Evolutionary conservation across 2,113 vertebrate genomes (phyloP).

Genomic region (Nettapus auritus): DNA sequence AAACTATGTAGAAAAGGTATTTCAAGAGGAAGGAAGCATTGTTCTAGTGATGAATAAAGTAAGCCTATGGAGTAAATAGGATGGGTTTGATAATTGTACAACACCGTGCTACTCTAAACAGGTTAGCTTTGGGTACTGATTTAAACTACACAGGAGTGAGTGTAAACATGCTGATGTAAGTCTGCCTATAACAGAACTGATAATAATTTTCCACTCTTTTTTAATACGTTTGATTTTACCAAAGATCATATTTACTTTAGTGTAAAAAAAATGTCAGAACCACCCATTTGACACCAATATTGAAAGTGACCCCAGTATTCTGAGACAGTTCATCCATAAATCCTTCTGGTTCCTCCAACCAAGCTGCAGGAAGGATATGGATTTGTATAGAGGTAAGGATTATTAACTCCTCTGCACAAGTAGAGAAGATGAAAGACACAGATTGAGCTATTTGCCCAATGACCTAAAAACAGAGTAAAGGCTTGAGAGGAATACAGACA

Average conservation of each 20-base stretch:
- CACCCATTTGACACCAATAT: not conserved
- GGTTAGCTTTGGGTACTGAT: not conserved
- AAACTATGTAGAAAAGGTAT: not conserved
- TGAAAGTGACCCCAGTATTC: not conserved
- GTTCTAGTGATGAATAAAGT: not conserved
- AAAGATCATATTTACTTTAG: not conserved
- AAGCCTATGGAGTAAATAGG: not conserved
- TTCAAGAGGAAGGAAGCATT: not conserved
- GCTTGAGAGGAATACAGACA: not conserved
- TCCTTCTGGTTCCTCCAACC: not conserved
- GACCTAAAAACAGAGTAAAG: not conserved
- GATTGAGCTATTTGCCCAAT: not conserved
- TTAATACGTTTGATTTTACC: not conserved
- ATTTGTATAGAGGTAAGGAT: not conserved
- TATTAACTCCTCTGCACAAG: not conserved
- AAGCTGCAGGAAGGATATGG: not conserved
- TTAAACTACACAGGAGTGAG: not conserved
- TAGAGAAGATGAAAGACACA: not conserved
- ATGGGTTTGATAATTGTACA: not conserved
- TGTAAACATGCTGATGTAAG: not conserved
- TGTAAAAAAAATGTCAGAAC: not conserved
- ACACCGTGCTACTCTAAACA: fast-evolving
- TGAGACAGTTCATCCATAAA: not conserved
- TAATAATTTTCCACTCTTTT: not conserved
- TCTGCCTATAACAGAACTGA: not conserved